These are phyloP conservation scores for Trematomus bernacchii DNA, from an alignment of 2,797 vertebrate species.

Conservation along the genomic window DNA sequence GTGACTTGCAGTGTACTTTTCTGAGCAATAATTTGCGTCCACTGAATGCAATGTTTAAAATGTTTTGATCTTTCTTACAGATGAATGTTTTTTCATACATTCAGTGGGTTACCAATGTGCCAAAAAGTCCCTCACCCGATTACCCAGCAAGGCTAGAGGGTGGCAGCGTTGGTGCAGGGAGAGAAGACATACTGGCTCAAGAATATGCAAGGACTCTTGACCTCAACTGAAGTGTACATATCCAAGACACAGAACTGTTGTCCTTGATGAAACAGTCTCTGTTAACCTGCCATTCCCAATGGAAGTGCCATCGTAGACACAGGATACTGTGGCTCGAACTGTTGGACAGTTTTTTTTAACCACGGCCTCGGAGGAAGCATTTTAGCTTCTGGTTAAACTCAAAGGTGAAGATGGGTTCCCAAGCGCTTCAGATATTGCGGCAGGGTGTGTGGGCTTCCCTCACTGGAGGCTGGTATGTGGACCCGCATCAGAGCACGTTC, in stretches of 20 bases:
- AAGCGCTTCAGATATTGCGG: slow-evolving; percentile 92
- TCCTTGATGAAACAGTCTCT: slow-evolving; percentile 77
- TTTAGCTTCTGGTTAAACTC: slow-evolving; percentile 76
- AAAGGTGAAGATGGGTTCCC: slow-evolving; percentile 89
- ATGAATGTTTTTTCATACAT: slow-evolving; percentile 77
- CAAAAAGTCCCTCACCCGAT: slow-evolving; percentile 77
- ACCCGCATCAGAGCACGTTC: slow-evolving; percentile 94
- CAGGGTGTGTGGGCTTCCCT: slow-evolving; percentile 95
- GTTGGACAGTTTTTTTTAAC: slow-evolving; percentile 67
- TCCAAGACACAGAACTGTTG: slow-evolving; percentile 60
- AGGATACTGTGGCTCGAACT: slow-evolving; percentile 79
- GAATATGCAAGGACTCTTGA: slow-evolving; percentile 77
- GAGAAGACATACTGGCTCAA: slow-evolving; percentile 59
- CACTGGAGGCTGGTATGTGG: slow-evolving; percentile 94
- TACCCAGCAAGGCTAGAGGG: slow-evolving; percentile 64
- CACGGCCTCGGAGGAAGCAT: slow-evolving; percentile 70
- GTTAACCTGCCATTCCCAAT: slow-evolving; percentile 74
- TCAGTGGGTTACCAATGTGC: slow-evolving; percentile 80
- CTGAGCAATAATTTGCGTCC: slow-evolving; percentile 13
- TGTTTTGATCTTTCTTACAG: slow-evolving; percentile 74
- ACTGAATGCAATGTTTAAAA: slow-evolving; percentile 37
- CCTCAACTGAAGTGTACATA: slow-evolving; percentile 67
- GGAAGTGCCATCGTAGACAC: slow-evolving; percentile 86
- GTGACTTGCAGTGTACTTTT: slow-evolving; percentile 17
- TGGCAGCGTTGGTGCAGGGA: slow-evolving; percentile 61